Evolutionary conservation across 2,113 vertebrate species (phyloP), one percentile per base, ranked within the genome.

Genomic region (Oenanthe melanoleuca): DNA sequence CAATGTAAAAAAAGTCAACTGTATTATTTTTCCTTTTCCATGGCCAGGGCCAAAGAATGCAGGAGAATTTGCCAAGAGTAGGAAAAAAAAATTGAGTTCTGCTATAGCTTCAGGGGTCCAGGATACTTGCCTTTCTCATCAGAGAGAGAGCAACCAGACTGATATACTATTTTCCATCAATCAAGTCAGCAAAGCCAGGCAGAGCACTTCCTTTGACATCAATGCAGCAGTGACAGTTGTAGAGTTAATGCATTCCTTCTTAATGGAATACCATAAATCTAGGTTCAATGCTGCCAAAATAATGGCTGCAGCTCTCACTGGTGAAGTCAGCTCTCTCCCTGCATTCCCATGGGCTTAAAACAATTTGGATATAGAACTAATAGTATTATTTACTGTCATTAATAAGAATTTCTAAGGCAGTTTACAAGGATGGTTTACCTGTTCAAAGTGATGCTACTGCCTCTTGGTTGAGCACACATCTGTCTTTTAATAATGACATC

Each of bases 221-320:
- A 95, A 93, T 84, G 84, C 92, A 93, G 95, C 93, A 86, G 92
- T 91, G 95, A 88, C 95, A 94, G 93, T 93, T 97, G 81, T 78
- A 96, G 92, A 96, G 94, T 96, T 96, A 96, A 95, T 93, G 92
- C 61, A 95, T 97, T 98, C 96, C 88, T 95, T 71, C 89, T 93
- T 95, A 97, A 97, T 96, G 93, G 71, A 96, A 95, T 97, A 95
- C 93, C 97, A 91, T 97, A 96, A 97, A 97, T 97, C 91, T 97
- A 86, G 73, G 88, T 84, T 97, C 94, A 88, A 78, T 88, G 77
- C 94, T 95, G 95, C 94, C 90, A 95, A 95, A 85, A 88, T 95
- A 84, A 84, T 73, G 86, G 87, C 88, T 96, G 71, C 66, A 56
- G 53, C 66, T 92, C 72, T 94, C 92, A 52, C 80, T 83, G 78